Evolutionary conservation across 2,113 vertebrate species (phyloP), one percentile per base, ranked within the genome.

Genomic region (Piprites chloris): DNA sequence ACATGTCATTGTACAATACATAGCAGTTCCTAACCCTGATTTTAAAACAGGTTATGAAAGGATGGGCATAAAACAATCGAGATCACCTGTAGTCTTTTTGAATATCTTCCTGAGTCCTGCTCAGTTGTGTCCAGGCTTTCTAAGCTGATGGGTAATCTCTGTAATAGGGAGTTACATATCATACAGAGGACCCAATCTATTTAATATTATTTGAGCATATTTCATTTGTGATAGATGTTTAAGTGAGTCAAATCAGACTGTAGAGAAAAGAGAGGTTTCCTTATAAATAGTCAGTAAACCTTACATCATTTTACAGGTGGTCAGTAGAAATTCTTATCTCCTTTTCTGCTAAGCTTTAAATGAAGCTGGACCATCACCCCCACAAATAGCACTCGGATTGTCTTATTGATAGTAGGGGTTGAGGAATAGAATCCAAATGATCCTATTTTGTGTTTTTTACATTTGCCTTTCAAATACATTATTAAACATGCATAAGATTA

Each of bases 401-500:
- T 89, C 90, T 94, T 42, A 87, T 39, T 44, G 76, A 3, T 85
- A 87, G 39, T 41, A 50, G 72, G 61, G 33, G 19, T 80, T 93
- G 35, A 73, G 67, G 33, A 91, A 33, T 52, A 85, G 96, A 96
- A 82, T 66, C 67, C 2, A 62, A 74, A 95, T 97, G 92, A 79
- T 84, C 20, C 14, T 63, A 58, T 96, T 85, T 76, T 84, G 63
- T 61, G 9, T 77, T 91, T 77, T 91, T 94, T 97, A 32, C 42
- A 52, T 92, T 87, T 97, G 47, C 87, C 80, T 97, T 93, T 59
- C 79, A 53, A 56, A 30, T 92, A 14, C 93, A 58, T 87, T 65
- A 95, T 93, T 96, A 97, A 96, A 82, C 59, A 46, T 77, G 32
- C 23, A 59, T 83, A 92, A 97, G 27, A 97, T 90, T 65, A 86